Base-by-base conservation (phyloP, 2,888 invertebrate species). In the Hymenopus coronatus region DNA sequence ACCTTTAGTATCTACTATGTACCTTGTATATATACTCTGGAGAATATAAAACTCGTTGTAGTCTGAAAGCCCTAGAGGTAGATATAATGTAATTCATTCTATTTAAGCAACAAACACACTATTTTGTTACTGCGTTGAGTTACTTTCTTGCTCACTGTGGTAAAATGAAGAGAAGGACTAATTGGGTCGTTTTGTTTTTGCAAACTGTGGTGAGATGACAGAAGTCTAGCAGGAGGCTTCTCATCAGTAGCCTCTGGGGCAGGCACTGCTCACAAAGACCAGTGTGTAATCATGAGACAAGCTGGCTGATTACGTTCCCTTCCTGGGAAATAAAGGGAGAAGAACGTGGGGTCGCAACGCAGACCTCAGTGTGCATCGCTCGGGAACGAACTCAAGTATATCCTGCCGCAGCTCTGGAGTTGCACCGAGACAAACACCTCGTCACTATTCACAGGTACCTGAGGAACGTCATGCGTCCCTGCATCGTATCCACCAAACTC, bases 381-480 rank as follows among this genome's bases (percentile, higher is more conserved):
- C 54, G 54, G 54, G 54, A 70, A 70, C 20, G 54, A 70, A 70
- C 20, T 70, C 54, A 70, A 70, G 54, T 70, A 70, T 20, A 25
- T 70, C 20, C 54, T 20, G 54, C 54, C 54, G 54, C 54, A 70
- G 54, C 25, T 70, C 54, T 70, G 54, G 54, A 70, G 54, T 70
- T 70, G 20, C 15, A 70, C 54, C 54, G 54, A 6, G 54, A 70
- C 54, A 70, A 70, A 70, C 20, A 70, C 54, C 54, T 70, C 54
- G 54, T 70, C 54, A 70, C 54, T 20, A 70, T 70, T 70, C 54
- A 70, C 54, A 20, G 54, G 54, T 70, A 70, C 54, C 54, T 70
- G 54, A 70, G 54, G 83, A 28, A 30, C 27, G 85, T 46, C 30
- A 88, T 88, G 88, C 54, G 85, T n/a, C 88, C 88, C 14, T 88